Percentiles rank a stretch among this genome's conserved stretches.
These are phyloP conservation scores for Drosophila diplacantha DNA, from an alignment of 2,888 invertebrate genomes.

Conservation along the genomic window DNA sequence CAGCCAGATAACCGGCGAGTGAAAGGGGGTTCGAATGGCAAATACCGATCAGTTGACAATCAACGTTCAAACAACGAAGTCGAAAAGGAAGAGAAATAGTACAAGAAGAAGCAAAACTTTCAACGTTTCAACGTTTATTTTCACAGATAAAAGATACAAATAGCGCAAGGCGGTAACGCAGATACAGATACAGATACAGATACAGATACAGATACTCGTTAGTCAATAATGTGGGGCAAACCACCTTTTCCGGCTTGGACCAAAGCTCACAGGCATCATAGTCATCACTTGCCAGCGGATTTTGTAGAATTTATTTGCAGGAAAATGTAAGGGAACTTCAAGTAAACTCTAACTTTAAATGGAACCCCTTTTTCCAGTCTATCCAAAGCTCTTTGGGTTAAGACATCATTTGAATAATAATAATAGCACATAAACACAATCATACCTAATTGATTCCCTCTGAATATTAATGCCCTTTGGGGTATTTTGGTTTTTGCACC, in stretches of 20 bases:
- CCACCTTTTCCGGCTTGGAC: constrained; percentile 15
- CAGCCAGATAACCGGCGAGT: constrained; percentile 10
- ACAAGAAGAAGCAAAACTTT: constrained; percentile 21
- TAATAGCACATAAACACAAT: too few relatives aligned
- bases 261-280: constrained; percentile 17
- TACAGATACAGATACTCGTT: constrained; percentile 11
- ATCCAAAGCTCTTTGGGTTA: too few relatives aligned
- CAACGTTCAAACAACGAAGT: constrained; percentile 65
- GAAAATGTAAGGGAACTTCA: neutral
- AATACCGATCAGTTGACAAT: constrained; percentile 67
- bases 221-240: neutral
- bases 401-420: too few relatives aligned
- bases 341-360: neutral
- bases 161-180: constrained; percentile 29
- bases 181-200: constrained; percentile 17
- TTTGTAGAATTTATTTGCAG: too few relatives aligned
- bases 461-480: too few relatives aligned
- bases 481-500: neutral
- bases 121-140: constrained; percentile 38
- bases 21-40: constrained; percentile 11
- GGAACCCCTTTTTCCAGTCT: too few relatives aligned
- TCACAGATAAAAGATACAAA: constrained; percentile 59
- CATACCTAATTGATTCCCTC: too few relatives aligned
- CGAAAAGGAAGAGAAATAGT: constrained; percentile 25
- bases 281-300: neutral